phyloP scores from a whole-genome alignment of 2,113 vertebrate species.

The Pomatostomus ruficeps region DNA sequence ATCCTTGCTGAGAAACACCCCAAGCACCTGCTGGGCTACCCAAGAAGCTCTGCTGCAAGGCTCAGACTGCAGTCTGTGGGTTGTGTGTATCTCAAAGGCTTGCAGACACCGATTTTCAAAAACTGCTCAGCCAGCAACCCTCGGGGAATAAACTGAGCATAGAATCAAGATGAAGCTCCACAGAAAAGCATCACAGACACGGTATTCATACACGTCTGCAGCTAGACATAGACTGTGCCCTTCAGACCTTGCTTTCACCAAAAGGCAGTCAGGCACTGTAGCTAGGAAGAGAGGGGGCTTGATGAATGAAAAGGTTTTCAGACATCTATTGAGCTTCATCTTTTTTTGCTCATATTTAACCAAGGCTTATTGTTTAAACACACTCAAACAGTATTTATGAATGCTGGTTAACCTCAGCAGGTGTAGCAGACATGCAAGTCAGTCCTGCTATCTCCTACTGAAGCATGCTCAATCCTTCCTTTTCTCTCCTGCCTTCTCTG shows the following conservation, averaged over 20 bases:
- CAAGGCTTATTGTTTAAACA: neutral
- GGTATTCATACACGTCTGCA: neutral
- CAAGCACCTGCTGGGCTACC: neutral
- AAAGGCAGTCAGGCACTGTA: neutral
- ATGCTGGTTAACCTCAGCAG: neutral
- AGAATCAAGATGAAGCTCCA: neutral
- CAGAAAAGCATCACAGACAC: neutral
- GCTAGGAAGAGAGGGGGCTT: neutral
- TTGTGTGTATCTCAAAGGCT: neutral
- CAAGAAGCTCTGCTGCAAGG: neutral
- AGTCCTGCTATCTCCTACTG: neutral
- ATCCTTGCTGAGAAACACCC: neutral
- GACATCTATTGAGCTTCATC: neutral
- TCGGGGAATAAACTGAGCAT: neutral
- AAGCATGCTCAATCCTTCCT: neutral
- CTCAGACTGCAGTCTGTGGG: accelerated
- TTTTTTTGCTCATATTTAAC: neutral
- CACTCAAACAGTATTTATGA: neutral
- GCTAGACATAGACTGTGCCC: neutral
- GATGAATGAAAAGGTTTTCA: neutral
- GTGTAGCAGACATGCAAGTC: neutral
- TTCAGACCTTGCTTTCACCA: neutral
- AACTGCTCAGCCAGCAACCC: neutral
- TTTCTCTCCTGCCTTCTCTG: neutral
- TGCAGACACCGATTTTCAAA: neutral